Conservation (phyloP, 2,113 vertebrate genomes). For the Halichoeres trimaculatus region DNA sequence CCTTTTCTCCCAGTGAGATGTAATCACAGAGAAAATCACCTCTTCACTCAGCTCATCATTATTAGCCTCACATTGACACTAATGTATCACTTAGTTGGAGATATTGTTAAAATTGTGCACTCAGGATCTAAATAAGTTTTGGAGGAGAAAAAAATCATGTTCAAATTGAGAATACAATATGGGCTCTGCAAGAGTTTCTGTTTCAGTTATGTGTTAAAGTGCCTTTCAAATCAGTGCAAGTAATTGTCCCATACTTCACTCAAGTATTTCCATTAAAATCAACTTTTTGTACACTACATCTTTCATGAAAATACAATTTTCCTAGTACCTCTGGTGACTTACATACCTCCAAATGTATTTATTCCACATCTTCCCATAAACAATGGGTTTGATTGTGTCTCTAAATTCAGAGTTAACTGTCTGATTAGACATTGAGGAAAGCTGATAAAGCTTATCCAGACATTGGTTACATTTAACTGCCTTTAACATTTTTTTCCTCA, state of each 20-base stretch:
- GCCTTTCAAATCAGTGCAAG: conserved; percentile 9
- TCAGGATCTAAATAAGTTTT: conserved; percentile 21
- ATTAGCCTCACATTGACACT: conserved; percentile 41
- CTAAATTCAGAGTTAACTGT: too few species aligned
- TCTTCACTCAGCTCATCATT: conserved; percentile 33
- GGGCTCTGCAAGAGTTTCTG: conserved; percentile 23
- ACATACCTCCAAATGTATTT: too few species aligned
- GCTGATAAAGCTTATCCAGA: too few species aligned
- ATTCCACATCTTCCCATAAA: too few species aligned
- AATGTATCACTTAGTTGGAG: conserved; percentile 30
- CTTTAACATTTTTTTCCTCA: too few species aligned
- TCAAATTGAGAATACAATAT: conserved; percentile 46
- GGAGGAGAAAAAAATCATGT: background rate
- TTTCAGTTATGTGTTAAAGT: conserved; percentile 24
- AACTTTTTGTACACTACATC: background rate
- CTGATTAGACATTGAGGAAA: too few species aligned
- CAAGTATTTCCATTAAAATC: background rate
- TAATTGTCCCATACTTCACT: background rate
- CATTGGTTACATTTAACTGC: too few species aligned
- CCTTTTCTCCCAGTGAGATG: conserved; percentile 38
- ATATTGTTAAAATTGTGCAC: conserved; percentile 24
- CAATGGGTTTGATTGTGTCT: too few species aligned
- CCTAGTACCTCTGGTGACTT: too few species aligned
- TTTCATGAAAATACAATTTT: background rate
- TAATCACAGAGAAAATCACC: conserved; percentile 48